phyloP scores from a whole-genome alignment of 2,797 vertebrate genomes.

The Kryptopterus vitreolus region DNA sequence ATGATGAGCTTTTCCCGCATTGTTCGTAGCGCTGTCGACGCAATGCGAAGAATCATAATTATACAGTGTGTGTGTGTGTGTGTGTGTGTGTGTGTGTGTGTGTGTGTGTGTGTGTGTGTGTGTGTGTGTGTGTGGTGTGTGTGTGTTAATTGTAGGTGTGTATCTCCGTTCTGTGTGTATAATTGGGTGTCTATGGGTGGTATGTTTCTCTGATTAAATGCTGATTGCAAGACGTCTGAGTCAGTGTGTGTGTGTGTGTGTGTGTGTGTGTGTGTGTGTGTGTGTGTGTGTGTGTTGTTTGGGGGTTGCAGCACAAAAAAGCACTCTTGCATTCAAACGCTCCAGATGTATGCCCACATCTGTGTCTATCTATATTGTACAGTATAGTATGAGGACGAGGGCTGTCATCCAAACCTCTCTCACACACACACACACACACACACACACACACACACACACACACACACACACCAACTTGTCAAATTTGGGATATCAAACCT shows the following conservation, averaged over 20 bases:
- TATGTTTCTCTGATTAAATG: conserved; percentile 55
- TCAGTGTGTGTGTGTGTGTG: conserved; percentile 24
- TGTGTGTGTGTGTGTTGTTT: conserved; percentile 6
- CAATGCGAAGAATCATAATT: conserved; percentile 35
- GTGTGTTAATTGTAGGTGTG: conserved; percentile 27
- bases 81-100: conserved; percentile 15
- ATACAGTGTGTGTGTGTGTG: conserved; percentile 5
- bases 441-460: too few species aligned
- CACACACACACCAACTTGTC: neutral
- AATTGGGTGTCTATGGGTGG: conserved; percentile 45
- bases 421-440: too few species aligned
- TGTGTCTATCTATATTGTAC: conserved; percentile 8
- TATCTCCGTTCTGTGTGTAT: conserved; percentile 21
- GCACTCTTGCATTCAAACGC: conserved; percentile 10
- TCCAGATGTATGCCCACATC: conserved; percentile 30
- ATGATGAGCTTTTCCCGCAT: neutral
- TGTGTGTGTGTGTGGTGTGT: neutral
- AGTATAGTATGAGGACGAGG: too few species aligned
- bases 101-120: neutral
- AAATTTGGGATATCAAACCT: neutral
- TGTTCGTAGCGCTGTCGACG: conserved; percentile 14
- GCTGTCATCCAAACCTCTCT: neutral
- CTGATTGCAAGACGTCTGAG: conserved; percentile 50
- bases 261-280: conserved; percentile 15
- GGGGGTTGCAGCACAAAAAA: neutral